Evolutionary conservation across 30 jellyfish, hydroid and myxozoan species (phyloP).

Genomic region (Aurelia aurita): DNA sequence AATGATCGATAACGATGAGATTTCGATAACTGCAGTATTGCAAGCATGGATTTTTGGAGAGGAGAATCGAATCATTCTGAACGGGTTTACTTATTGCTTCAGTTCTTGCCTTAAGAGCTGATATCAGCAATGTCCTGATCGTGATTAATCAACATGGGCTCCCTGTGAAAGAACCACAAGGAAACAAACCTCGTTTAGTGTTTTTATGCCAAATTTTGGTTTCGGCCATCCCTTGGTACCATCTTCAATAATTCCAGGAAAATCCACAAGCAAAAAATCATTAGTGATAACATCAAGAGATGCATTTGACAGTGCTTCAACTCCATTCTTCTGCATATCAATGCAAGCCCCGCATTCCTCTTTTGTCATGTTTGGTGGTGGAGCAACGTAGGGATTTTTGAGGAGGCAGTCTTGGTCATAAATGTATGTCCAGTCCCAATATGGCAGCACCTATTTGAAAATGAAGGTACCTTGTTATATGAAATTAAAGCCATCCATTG

Average conservation of each 20-base stretch:
- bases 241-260: constrained; percentile 83
- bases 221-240: constrained; percentile 86
- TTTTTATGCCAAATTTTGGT: constrained; percentile 15
- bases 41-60: too few species aligned
- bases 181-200: constrained; percentile 31
- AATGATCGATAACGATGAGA: too few species aligned
- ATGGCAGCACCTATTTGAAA: constrained; percentile 68
- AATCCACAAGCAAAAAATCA: constrained; percentile 60
- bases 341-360: constrained; percentile 69
- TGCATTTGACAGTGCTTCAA: constrained; percentile 53
- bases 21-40: too few species aligned
- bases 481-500: too few species aligned
- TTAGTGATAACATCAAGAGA: constrained; percentile 52
- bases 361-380: constrained; percentile 54
- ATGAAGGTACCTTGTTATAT: too few species aligned
- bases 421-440: constrained; percentile 88
- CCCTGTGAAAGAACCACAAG: neutral
- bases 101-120: too few species aligned
- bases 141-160: too few species aligned
- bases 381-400: constrained; percentile 59
- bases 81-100: too few species aligned
- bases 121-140: too few species aligned
- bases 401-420: constrained; percentile 72
- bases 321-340: constrained; percentile 36
- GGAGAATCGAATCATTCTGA: too few species aligned